These are phyloP conservation scores for Charina bottae DNA, from an alignment of 2,113 vertebrate genomes.

Conservation along the genomic window DNA sequence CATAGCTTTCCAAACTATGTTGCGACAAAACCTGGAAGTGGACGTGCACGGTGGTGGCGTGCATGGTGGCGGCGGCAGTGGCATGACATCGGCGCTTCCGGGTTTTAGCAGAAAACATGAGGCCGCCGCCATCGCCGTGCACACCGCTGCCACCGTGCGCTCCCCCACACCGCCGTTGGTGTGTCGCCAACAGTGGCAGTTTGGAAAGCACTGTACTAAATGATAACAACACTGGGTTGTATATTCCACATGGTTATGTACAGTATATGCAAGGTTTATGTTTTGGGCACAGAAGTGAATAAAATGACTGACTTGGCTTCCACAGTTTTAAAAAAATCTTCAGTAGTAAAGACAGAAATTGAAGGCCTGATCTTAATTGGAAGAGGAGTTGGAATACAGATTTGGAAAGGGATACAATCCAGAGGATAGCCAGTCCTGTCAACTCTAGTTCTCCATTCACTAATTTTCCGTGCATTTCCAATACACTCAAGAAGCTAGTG, in stretches of 20 bases:
- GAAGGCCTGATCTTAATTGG: background rate
- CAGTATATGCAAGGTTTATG: background rate
- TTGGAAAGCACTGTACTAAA: background rate
- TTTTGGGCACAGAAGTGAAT: background rate
- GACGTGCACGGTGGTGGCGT: too few species aligned
- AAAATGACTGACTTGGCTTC: background rate
- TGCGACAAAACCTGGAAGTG: too few species aligned
- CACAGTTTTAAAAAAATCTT: background rate
- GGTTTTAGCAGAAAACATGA: too few species aligned
- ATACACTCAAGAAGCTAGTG: background rate
- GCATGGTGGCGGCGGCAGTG: too few species aligned
- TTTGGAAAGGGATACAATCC: background rate
- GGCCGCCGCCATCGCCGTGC: too few species aligned
- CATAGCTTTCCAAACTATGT: too few species aligned
- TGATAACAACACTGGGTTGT: too few species aligned
- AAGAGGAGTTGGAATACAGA: background rate
- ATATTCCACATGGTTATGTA: background rate
- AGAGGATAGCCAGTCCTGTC: background rate
- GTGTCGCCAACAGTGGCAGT: too few species aligned
- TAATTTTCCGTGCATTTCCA: conserved; percentile 6
- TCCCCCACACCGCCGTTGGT: too few species aligned
- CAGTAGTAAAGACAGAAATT: background rate
- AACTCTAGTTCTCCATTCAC: background rate
- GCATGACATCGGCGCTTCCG: too few species aligned
- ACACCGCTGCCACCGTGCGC: too few species aligned